These are phyloP conservation scores for Megaceryle torquata DNA, from an alignment of 2,113 vertebrate species.

Conservation along the genomic window DNA sequence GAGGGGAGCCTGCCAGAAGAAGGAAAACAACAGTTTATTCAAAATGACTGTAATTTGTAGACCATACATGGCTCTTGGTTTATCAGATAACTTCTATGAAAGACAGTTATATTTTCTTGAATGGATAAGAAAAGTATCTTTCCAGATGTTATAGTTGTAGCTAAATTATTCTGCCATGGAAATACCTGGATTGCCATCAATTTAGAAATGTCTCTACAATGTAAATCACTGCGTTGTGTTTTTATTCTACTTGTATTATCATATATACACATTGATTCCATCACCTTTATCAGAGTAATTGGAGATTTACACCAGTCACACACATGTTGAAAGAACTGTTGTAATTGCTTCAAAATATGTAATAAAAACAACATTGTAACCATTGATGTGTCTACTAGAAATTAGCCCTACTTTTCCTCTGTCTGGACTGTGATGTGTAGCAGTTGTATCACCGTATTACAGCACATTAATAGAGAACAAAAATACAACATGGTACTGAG, in stretches of 20 bases:
- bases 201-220: not conserved
- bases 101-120: not conserved
- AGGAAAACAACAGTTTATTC: not conserved
- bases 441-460: not conserved
- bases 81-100: not conserved
- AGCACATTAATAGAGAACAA: not conserved
- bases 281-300: not conserved
- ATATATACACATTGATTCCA: not conserved
- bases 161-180: not conserved
- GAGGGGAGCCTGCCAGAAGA: not conserved
- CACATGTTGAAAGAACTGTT: fast-evolving
- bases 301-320: not conserved
- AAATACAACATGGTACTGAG: not conserved
- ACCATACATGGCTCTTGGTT: not conserved
- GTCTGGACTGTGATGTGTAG: not conserved
- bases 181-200: not conserved
- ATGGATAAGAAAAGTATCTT: not conserved
- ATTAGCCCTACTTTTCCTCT: not conserved
- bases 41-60: not conserved
- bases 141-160: not conserved
- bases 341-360: not conserved
- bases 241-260: not conserved
- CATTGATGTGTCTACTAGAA: not conserved
- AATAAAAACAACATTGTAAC: not conserved
- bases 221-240: not conserved